Base-by-base conservation (phyloP, 1,140 invertebrate genomes). In the Drosophila ananassae region DNA sequence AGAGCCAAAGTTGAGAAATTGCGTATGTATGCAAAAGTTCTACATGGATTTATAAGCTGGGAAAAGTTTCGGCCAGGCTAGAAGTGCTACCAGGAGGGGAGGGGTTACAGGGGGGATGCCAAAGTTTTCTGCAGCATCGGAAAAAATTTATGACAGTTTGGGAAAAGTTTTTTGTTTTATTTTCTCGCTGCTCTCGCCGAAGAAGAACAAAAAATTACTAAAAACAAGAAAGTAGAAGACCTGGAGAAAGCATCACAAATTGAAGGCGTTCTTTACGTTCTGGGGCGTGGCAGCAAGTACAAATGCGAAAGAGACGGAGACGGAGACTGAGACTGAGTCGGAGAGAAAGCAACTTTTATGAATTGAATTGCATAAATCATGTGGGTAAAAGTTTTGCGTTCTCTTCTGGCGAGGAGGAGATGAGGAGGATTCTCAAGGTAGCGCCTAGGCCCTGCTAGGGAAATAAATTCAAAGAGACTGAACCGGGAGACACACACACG, bases 361-460 rank as follows among this genome's bases (percentile, higher is more conserved):
- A 90, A 90, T 90, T 90, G 87, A 85, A 90, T 90, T 90, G 85
- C 87, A 90, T 90, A 90, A 90, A 90, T 90, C 85, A 90, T 85
- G 62, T 78, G 72, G 56, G 82, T 54, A 66, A 74, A 75, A 74
- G 60, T 75, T 75, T 74, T 76, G 63, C 57, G 73, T 50, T 75
- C 61, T 17, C 3, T 8, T 10, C 13, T 7, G 13, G 50, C 44
- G 30, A 30, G 46, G 37, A 30, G 28, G 28, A 5, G 41, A 22
- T 12, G 44, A 24, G 37, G 54, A 41, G 44, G 30, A 47, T 51
- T 61, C 30, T 46, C 58, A 67, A 60, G 61, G 57, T 75, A 60
- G 54, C 28, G 47, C 53, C 60, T 75, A 46, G 53, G 28, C 9
- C 17, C 58, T 34, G 24, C 39, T 17, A 39, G 47, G 24, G 28